Conservation (phyloP, 2,888 invertebrate species). For the Phyllotreta cruciferae region DNA sequence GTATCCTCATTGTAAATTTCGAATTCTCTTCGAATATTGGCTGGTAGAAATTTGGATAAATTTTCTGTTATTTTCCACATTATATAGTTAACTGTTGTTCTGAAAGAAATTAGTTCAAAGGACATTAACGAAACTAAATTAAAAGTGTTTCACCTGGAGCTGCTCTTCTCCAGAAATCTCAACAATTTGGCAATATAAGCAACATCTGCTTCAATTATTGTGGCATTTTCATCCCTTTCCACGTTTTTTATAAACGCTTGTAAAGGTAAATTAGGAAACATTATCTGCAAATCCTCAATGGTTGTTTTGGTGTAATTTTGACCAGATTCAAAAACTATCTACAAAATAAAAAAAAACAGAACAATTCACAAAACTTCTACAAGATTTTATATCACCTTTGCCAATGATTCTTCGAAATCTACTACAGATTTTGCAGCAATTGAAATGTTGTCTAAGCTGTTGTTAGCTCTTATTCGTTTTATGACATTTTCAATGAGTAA, state of each 20-base stretch:
- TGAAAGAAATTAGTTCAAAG: constrained; percentile 21
- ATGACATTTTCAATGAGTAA: constrained; percentile 41
- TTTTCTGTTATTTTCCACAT: constrained; percentile 41
- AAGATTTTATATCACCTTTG: constrained; percentile 22
- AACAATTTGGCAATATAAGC: constrained; percentile 35
- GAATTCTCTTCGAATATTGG: constrained; percentile 38
- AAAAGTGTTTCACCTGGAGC: constrained; percentile 34
- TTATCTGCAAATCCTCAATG: constrained; percentile 13
- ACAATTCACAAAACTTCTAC: neutral
- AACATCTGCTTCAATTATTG: constrained; percentile 22
- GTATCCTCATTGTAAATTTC: constrained; percentile 29
- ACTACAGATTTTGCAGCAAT: constrained; percentile 23
- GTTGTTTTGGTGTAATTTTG: constrained; percentile 12
- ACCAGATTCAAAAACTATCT: constrained; percentile 30
- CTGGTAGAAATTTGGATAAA: constrained; percentile 37
- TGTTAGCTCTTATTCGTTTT: constrained; percentile 38
- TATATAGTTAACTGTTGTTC: constrained; percentile 42
- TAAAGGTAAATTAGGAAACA: constrained; percentile 35
- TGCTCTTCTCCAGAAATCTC: constrained; percentile 34
- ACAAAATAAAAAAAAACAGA: constrained; percentile 12
- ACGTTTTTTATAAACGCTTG: constrained; percentile 29
- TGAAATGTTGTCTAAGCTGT: constrained; percentile 22
- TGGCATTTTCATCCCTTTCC: constrained; percentile 28
- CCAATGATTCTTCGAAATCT: constrained; percentile 33
- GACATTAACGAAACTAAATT: constrained; percentile 1